Evolutionary conservation across 2,797 vertebrate genomes (phyloP).

Genomic region (Tokudaia muenninki): DNA sequence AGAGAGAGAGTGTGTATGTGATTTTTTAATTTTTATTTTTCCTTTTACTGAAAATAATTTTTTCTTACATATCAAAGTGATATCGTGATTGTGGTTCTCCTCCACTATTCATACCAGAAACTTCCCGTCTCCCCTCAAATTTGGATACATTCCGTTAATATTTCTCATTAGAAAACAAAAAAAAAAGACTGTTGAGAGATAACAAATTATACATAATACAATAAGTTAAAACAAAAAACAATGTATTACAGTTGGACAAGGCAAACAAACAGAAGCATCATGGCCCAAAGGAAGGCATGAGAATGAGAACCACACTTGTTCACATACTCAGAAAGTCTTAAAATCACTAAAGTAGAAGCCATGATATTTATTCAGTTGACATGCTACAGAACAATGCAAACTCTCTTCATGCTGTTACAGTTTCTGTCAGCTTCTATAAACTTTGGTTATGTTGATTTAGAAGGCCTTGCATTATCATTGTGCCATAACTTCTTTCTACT

Average conservation of each 20-base stretch:
- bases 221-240: background rate
- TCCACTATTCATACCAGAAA: no score
- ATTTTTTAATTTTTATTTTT: background rate
- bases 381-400: fast-evolving
- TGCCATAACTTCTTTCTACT: background rate
- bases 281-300: background rate
- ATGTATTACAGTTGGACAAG: no score
- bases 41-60: background rate
- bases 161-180: background rate
- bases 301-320: background rate
- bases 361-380: background rate
- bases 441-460: background rate
- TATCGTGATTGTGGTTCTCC: background rate
- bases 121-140: background rate
- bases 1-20: no score
- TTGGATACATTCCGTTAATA: background rate
- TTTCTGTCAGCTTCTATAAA: background rate
- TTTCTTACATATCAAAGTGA: background rate
- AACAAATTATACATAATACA: background rate
- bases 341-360: background rate
- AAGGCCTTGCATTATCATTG: background rate
- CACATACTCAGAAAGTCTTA: background rate
- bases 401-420: no score
- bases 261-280: background rate
- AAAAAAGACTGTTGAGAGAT: background rate